A percentile compares a stretch with the other conserved stretches of the same genome.
phyloP scores from a whole-genome alignment of 2,888 invertebrate genomes.

The Pecten maximus region DNA sequence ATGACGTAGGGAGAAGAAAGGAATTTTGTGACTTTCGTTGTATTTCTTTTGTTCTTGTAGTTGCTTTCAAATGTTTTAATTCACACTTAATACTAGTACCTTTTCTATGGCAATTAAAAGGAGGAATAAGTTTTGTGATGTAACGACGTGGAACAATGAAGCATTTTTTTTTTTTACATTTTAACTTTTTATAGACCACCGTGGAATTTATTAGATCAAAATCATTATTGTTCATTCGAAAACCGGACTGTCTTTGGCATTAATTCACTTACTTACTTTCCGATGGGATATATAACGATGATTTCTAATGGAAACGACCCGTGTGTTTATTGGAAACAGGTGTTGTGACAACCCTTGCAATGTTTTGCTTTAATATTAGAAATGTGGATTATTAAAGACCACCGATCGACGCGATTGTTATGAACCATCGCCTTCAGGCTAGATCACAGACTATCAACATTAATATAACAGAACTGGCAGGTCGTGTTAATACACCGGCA shows the following conservation, averaged over 20 bases:
- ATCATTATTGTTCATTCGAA: background rate
- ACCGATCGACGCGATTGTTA: background rate
- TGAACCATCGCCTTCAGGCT: background rate
- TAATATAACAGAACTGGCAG: background rate
- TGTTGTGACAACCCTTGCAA: background rate
- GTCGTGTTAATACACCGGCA: background rate
- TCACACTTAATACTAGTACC: background rate
- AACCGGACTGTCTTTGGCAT: background rate
- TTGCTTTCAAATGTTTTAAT: background rate
- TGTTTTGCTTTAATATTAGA: background rate
- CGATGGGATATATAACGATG: background rate
- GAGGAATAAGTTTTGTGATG: background rate
- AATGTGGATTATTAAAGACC: constrained; percentile 17
- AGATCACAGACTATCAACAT: background rate
- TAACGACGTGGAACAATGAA: background rate
- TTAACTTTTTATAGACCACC: background rate
- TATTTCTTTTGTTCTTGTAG: background rate
- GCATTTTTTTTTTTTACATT: background rate
- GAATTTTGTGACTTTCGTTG: background rate
- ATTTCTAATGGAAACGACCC: background rate
- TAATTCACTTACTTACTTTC: background rate
- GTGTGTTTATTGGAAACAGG: background rate
- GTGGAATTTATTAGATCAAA: background rate
- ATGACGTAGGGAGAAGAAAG: no score
- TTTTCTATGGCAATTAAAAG: background rate